Evolutionary conservation across 1,140 invertebrate species (phyloP).

Genomic region (Calliopsis andreniformis): DNA sequence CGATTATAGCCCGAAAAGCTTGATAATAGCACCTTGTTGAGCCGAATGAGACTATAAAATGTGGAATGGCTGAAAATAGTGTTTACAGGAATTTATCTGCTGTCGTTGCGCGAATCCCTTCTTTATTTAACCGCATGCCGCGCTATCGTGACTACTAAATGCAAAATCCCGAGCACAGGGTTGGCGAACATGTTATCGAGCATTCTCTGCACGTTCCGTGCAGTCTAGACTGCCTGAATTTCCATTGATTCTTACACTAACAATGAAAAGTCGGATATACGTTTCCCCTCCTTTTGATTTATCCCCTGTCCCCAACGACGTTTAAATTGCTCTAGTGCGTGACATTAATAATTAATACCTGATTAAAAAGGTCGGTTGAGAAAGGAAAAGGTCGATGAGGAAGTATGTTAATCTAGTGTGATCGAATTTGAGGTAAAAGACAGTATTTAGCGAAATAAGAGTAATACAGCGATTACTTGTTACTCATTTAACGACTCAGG

Average conservation of each 20-base stretch:
- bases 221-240: conserved; percentile 18
- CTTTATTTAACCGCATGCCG: conserved; percentile 24
- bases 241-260: conserved; percentile 33
- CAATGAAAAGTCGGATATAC: neutral
- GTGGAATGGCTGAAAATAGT: neutral
- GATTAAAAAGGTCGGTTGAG: neutral
- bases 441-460: neutral
- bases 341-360: conserved; percentile 39
- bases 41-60: neutral
- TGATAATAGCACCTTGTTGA: neutral
- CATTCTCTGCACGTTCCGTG: conserved; percentile 39
- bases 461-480: neutral
- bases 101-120: conserved; percentile 12
- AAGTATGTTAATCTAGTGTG: neutral
- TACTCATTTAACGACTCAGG: too few species aligned
- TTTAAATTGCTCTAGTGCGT: conserved; percentile 8
- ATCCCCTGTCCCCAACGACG: neutral
- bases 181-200: conserved; percentile 9
- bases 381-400: neutral
- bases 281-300: conserved; percentile 13
- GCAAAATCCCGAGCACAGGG: conserved; percentile 8
- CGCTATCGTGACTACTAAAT: conserved; percentile 33
- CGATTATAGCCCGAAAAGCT: neutral
- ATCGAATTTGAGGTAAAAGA: neutral
- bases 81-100: conserved; percentile 24